Conservation (phyloP, 2,797 vertebrate species). For the Crax fasciolata region DNA sequence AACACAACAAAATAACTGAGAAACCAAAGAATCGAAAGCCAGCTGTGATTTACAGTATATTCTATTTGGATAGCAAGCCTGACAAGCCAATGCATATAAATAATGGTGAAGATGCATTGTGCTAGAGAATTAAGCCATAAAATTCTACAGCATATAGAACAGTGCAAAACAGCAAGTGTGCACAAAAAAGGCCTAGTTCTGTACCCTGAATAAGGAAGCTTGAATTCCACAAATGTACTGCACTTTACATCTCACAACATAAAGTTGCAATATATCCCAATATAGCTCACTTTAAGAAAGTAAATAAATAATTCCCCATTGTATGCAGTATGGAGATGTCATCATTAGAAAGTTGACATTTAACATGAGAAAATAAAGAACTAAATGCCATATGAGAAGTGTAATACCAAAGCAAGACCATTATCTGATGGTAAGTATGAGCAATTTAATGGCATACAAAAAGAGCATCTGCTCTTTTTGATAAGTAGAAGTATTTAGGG, state of each 20-base stretch:
- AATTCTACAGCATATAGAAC: not conserved
- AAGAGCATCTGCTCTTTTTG: constrained; percentile 23
- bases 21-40: not conserved
- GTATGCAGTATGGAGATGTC: not conserved
- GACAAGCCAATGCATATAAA: not conserved
- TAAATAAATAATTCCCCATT: not conserved
- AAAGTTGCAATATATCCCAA: not conserved
- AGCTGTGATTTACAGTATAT: not conserved
- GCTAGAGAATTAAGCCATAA: constrained; percentile 2
- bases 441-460: not conserved
- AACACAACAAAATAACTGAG: not conserved
- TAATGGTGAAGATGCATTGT: not conserved
- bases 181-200: not conserved
- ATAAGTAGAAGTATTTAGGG: not conserved
- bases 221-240: not conserved
- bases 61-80: not conserved
- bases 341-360: not conserved
- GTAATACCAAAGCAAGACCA: not conserved
- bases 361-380: not conserved
- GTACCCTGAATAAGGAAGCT: not conserved
- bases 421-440: not conserved
- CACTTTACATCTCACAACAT: not conserved
- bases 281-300: not conserved
- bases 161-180: not conserved
- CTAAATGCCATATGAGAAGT: not conserved